Base-by-base conservation (phyloP, 1,140 invertebrate species). In the Saxidomus purpurata region DNA sequence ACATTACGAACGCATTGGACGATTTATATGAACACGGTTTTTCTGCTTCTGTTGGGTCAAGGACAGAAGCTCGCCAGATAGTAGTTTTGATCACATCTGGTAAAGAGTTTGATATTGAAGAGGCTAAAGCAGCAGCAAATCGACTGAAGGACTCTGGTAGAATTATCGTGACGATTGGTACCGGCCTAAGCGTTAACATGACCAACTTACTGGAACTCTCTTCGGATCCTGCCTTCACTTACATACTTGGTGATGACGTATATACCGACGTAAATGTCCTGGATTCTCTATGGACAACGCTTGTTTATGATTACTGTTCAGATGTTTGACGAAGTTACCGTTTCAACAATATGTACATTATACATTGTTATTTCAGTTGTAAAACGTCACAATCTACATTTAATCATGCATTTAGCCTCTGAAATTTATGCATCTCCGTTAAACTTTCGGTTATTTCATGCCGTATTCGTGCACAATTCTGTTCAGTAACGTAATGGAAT, bases 161-260 rank as follows among this genome's bases (percentile, higher is more conserved):
- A 17, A 63, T 63, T 13, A 40, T 82, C n/a, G 52, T 63, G 11
- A 38, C 79, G 2, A n/a, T 82, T 19, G 79, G 79, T n/a, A n/a
- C n/a, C 19, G 52, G 79, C 1, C 22, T n/a, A 8, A 36, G 17
- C n/a, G 36, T 55, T 2, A 82, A 82, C 28, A 36, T 61, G 15
- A 82, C 28, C 9, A 38, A 34, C n/a, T 52, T 82, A 17, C 19
- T 61, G 8, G n/a, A 52, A 36, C 9, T 82, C 1, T 3, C 79
- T 13, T 61, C 52, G 3, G 79, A 82, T 63, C 79, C 79, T 2
- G 11, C 55, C 11, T 61, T 61, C 43, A 38, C 36, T 8, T 82
- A 36, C 25, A 40, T 82, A 22, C 25, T 82, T 1, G 79, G 79
- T 17, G 79, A 82, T 61, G 79, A 82, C 31, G 34, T 80, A 2